These are phyloP conservation scores for Ascaphus truei DNA, from an alignment of 2,113 vertebrate genomes.

Conservation along the genomic window DNA sequence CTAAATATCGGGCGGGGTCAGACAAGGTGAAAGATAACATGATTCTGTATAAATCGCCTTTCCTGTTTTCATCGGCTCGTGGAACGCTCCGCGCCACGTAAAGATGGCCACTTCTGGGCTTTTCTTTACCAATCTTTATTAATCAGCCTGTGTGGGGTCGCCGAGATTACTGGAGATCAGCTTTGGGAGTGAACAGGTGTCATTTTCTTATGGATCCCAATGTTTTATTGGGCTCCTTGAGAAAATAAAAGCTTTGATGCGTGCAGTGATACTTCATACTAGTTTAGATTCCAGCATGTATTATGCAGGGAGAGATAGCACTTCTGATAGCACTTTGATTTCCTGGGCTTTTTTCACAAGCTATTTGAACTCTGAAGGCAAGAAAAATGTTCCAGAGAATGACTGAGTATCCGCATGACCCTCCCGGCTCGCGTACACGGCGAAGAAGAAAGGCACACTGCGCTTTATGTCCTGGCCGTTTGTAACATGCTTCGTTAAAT, in stretches of 20 bases:
- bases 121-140: too few relatives aligned
- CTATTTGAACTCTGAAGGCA: background rate
- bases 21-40: too few relatives aligned
- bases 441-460: background rate
- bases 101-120: too few relatives aligned
- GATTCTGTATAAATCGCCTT: too few relatives aligned
- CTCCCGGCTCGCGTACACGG: background rate
- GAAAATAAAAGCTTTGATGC: background rate
- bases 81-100: too few relatives aligned
- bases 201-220: too few relatives aligned
- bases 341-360: background rate
- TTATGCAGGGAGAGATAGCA: background rate
- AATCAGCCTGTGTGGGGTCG: too few relatives aligned
- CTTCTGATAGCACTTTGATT: constrained; percentile 2
- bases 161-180: too few relatives aligned
- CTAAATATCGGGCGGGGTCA: too few relatives aligned
- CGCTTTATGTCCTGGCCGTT: background rate
- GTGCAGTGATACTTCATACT: background rate
- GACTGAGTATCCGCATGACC: constrained; percentile 10
- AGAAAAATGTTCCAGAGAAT: constrained; percentile 1
- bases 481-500: constrained; percentile 25
- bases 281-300: background rate
- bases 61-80: too few relatives aligned
- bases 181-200: too few relatives aligned
- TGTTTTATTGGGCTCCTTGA: too few relatives aligned